These are phyloP conservation scores for Synaphobranchus kaupii DNA, from an alignment of 2,797 vertebrate species.

Conservation along the genomic window DNA sequence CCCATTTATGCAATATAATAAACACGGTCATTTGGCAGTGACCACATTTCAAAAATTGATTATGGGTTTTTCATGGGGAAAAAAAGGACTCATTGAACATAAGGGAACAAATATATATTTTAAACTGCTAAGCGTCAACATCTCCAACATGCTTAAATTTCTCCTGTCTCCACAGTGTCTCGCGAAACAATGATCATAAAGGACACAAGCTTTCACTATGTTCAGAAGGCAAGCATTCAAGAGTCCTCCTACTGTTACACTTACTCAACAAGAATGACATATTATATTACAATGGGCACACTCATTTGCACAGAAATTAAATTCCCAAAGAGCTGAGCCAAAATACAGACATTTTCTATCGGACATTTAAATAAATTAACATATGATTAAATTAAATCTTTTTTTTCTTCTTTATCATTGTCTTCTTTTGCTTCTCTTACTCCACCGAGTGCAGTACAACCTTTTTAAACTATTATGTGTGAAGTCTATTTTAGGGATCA, in stretches of 20 bases:
- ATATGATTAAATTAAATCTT: not conserved
- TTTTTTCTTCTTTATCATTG: not conserved
- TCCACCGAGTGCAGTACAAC: not conserved
- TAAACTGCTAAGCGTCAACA: not conserved
- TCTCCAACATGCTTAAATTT: not conserved
- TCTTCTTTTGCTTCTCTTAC: not conserved
- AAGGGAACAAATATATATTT: not conserved
- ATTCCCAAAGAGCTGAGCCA: not conserved
- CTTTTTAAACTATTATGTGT: not conserved
- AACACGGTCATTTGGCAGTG: too few relatives aligned
- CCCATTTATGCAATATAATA: not conserved
- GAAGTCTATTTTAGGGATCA: not conserved
- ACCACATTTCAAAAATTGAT: too few relatives aligned
- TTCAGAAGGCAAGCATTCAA: slow-evolving; percentile 27
- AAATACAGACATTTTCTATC: slow-evolving; percentile 15
- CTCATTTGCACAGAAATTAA: not conserved
- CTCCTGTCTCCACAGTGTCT: not conserved
- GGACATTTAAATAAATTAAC: slow-evolving; percentile 10
- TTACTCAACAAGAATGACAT: slow-evolving; percentile 22
- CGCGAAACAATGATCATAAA: not conserved
- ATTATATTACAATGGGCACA: not conserved
- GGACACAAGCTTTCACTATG: not conserved
- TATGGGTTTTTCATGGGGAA: not conserved
- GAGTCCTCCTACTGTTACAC: not conserved
- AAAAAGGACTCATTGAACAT: not conserved